A percentile compares a stretch with the other conserved stretches of the same genome.
Evolutionary conservation across 2,888 invertebrate species (phyloP).

Genomic region (Orthosia incerta): DNA sequence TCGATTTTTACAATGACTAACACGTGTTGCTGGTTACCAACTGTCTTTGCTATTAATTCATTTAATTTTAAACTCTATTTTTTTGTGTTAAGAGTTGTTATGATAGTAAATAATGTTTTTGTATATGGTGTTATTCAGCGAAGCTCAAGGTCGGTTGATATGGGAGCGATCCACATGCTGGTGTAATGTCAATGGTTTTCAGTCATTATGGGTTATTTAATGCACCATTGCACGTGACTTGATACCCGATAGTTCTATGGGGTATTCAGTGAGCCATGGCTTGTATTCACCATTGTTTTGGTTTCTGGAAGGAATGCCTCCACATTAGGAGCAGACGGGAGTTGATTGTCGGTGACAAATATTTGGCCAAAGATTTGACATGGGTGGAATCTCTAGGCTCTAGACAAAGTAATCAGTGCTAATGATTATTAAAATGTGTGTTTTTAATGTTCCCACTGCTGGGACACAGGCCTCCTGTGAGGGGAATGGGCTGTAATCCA

Average conservation of each 20-base stretch:
- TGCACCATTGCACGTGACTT: constrained; percentile 49
- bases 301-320: constrained; percentile 10
- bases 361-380: constrained; percentile 6
- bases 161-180: constrained; percentile 57
- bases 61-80: constrained; percentile 18
- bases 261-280: constrained; percentile 49
- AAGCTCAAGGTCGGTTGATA: constrained; percentile 62
- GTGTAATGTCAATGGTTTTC: constrained; percentile 42
- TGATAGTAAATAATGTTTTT: constrained; percentile 35
- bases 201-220: constrained; percentile 57
- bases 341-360: constrained; percentile 12
- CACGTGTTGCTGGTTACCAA: constrained; percentile 60
- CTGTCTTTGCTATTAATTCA: not conserved
- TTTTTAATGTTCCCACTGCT: no score
- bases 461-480: no score
- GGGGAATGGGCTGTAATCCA: no score
- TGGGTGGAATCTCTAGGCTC: no score
- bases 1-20: constrained; percentile 53
- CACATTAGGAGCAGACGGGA: constrained; percentile 1
- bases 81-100: constrained; percentile 49
- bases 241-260: constrained; percentile 50
- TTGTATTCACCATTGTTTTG: constrained; percentile 55
- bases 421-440: no score
- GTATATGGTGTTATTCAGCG: constrained; percentile 61
- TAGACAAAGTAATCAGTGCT: no score